Base-by-base conservation (phyloP, 2,888 invertebrate genomes). In the Lycophotia porphyrea region DNA sequence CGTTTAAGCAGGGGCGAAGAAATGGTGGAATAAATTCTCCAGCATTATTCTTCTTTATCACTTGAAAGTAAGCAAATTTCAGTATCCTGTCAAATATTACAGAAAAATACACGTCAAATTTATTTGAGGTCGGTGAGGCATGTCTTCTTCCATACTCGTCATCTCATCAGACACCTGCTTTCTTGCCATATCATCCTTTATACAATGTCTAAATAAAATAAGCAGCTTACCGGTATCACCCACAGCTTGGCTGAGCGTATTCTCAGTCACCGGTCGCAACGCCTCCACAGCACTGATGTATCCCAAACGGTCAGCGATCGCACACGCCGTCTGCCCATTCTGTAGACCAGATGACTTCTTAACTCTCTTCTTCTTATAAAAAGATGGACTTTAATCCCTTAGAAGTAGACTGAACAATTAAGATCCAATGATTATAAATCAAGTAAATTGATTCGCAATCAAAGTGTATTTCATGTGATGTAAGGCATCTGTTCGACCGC, bases 251-350 rank as follows among this genome's bases (percentile, higher is more conserved):
- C 96, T 96, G 11, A 96, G 93, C 4, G 91, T 97, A 93, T 93
- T 97, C 91, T 99, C 98, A 0, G 99, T 99, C 74, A 99, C 98
- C 1, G 98, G 98, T 90, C 99, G 98, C 71, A 99, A 96, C 8
- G 99, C 99, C 94, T 99, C 99, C 80, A 99, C 99, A 0, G 99
- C 99, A 76, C 99, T 99, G 90, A 99, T 99, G 97, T 99, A 99
- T 77, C 99, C 99, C 75, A 99, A 97, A 79, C 98, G 98, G 93
- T 99, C 98, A 39, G 99, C 99, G 89, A 99, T 99, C 71, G 99
- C 98, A 84, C 99, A 97, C 5, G 99, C 99, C 9, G 99, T 99
- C 96, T 99, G 99, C 5, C 99, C 99, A 94, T 98, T 98, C 99
- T 99, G 94, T 71, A 93, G 5, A 79, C 18, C 39, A 76, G 47